Conservation (phyloP, 35 echinoderm and acorn worm species). For the Diadema setosum region DNA sequence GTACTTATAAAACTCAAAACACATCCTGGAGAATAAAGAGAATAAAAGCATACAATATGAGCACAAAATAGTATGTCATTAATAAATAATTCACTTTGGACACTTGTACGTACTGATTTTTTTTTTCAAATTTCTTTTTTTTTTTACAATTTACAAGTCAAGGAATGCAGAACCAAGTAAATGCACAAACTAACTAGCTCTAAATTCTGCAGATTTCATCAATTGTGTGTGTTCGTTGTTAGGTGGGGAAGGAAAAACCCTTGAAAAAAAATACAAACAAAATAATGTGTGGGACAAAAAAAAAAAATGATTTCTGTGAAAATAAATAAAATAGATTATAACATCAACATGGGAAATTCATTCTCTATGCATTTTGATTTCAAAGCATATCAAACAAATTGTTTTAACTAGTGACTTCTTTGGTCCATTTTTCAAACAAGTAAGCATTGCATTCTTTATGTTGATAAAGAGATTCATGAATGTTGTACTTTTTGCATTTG, state of each 20-base stretch:
- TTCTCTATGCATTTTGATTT: too few species aligned
- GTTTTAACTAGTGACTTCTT: neutral
- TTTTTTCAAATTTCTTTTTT: neutral
- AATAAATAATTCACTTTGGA: slow-evolving; percentile 13
- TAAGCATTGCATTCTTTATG: slow-evolving; percentile 12
- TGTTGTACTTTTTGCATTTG: too few species aligned
- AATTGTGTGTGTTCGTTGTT: slow-evolving; percentile 1
- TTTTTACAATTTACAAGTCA: slow-evolving; percentile 7
- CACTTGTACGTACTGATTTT: slow-evolving; percentile 9
- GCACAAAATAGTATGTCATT: slow-evolving; percentile 3
- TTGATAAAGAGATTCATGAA: too few species aligned
- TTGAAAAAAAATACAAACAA: slow-evolving; percentile 1
- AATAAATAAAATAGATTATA: too few species aligned
- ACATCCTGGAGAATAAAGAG: neutral
- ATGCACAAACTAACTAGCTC: neutral
- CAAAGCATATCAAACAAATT: too few species aligned
- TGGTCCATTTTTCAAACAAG: slow-evolving; percentile 24
- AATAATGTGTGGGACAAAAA: too few species aligned
- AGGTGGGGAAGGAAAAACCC: neutral
- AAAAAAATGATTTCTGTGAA: too few species aligned
- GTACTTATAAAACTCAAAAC: neutral
- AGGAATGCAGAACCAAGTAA: slow-evolving; percentile 5
- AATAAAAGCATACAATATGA: slow-evolving; percentile 4
- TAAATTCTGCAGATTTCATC: too few species aligned
- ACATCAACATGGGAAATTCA: too few species aligned